Conservation (phyloP, 2,888 invertebrate species). For the Dione juno region DNA sequence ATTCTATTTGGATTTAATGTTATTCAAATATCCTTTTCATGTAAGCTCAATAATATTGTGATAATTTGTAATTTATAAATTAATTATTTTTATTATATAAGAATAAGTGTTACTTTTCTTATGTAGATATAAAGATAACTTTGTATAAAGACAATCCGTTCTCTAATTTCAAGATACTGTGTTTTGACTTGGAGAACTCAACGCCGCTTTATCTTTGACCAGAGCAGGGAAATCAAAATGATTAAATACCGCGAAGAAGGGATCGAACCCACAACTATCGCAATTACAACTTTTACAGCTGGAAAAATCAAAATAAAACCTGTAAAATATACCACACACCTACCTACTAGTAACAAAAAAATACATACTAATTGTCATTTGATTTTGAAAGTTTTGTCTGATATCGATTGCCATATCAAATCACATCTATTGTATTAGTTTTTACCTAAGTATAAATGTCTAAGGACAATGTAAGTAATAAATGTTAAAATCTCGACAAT, state of each 20-base stretch:
- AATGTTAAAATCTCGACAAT: constrained; percentile 14
- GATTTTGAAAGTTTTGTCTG: neutral
- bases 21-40: neutral
- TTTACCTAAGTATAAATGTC: neutral
- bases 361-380: neutral
- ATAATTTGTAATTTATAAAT: too few relatives aligned
- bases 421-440: neutral
- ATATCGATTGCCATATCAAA: neutral
- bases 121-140: too few relatives aligned
- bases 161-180: neutral
- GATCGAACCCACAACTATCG: neutral
- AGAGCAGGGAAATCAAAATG: neutral
- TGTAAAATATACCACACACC: too few relatives aligned
- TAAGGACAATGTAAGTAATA: neutral
- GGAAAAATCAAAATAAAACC: too few relatives aligned
- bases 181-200: neutral
- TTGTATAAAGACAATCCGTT: neutral
- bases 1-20: neutral
- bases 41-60: neutral
- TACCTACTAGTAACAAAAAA: neutral
- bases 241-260: neutral
- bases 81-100: too few relatives aligned
- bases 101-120: too few relatives aligned
- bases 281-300: neutral
- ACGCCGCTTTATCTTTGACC: neutral